These are phyloP conservation scores for Neotragus moschatus DNA, from an alignment of 2,113 vertebrate species.

Conservation along the genomic window DNA sequence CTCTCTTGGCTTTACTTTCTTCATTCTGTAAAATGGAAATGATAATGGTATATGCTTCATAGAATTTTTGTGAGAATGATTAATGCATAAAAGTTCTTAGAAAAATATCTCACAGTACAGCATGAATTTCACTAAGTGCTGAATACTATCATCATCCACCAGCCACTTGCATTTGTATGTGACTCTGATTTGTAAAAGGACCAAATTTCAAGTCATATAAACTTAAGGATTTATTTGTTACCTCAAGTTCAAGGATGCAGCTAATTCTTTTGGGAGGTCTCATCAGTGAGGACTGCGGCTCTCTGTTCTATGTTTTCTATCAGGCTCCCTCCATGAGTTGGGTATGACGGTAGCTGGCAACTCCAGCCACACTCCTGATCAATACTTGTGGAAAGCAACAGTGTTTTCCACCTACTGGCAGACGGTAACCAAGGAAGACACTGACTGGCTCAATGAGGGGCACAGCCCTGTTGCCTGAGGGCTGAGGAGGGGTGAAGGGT, in stretches of 20 bases:
- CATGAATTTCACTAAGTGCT: not conserved
- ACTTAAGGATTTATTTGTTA: not conserved
- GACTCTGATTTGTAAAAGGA: not conserved
- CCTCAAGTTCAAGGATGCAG: not conserved
- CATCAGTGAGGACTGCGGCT: not conserved
- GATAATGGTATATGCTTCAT: not conserved
- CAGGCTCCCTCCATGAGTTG: not conserved
- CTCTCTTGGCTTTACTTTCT: not conserved
- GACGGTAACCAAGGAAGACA: not conserved
- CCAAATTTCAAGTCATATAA: not conserved
- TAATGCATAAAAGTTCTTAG: not conserved
- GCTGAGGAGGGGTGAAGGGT: not conserved
- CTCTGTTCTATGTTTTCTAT: not conserved
- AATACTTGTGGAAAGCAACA: not conserved
- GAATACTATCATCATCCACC: not conserved
- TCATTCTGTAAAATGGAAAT: not conserved
- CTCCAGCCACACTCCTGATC: not conserved
- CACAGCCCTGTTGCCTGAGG: not conserved
- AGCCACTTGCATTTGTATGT: not conserved
- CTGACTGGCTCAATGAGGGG: not conserved
- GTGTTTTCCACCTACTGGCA: not conserved
- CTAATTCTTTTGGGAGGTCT: not conserved
- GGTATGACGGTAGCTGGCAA: not conserved
- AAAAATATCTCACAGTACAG: not conserved
- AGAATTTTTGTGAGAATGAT: not conserved